Base-by-base conservation (phyloP, 1,140 invertebrate genomes). In the Maniola jurtina region DNA sequence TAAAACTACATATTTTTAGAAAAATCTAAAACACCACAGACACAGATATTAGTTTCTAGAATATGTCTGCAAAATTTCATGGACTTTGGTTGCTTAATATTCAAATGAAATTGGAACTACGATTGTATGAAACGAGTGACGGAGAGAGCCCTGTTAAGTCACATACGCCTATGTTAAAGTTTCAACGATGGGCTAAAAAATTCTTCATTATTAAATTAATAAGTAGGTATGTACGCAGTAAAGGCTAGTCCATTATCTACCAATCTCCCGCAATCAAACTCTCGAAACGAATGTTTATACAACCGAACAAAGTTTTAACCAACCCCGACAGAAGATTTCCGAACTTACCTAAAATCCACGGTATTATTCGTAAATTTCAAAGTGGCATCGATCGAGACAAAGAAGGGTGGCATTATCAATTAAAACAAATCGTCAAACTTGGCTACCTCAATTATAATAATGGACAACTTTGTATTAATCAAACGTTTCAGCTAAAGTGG, bases 381-480 rank as follows among this genome's bases (percentile, higher is more conserved):
- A 64, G 66, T 50, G 56, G 40, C 54, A 61, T 72, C 69, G 69
- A 74, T 74, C 57, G 65, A 33, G 50, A 65, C 64, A 62, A 61
- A 63, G 60, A 52, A 62, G 47, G 38, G 61, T 50, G 61, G 73
- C 78, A 75, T 78, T 75, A 78, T 73, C 72, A 68, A 71, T 71
- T 71, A 62, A 68, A 68, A 64, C 70, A 67, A 82, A 79, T 79
- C 70, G 69, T 61, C 61, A 66, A 80, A 78, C 68, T 72, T 61
- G 65, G 71, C 76, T 75, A 80, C 78, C 73, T 78, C 79, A 79
- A 81, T 84, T 83, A 77, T 75, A 83, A 82, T 82, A 83, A 83
- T 84, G 74, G 80, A 77, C 76, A 80, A 81, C 77, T 83, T 84
- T 79, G 74, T 83, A 80, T 84, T 80, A 84, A 80, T 83, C 82